These are phyloP conservation scores for Anoura caudifer DNA, from an alignment of 2,113 vertebrate genomes.

Conservation along the genomic window DNA sequence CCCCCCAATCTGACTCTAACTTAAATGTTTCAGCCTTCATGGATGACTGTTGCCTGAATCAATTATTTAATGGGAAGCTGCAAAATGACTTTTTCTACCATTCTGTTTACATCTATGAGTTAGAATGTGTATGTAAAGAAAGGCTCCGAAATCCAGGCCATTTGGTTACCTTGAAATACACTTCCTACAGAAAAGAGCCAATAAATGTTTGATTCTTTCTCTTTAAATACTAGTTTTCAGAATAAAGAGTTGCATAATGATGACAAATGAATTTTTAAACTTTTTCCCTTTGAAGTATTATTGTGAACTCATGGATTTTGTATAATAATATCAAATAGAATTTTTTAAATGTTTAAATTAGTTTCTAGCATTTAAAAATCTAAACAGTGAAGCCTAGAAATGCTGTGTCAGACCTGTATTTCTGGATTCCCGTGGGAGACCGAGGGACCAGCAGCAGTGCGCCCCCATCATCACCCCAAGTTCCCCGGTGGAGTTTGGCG, in stretches of 20 bases:
- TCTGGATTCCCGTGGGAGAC: neutral
- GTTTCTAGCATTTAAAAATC: neutral
- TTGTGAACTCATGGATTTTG: neutral
- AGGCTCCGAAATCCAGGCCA: neutral
- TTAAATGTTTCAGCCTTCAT: neutral
- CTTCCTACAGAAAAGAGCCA: neutral
- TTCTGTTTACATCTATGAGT: neutral
- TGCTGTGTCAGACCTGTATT: neutral
- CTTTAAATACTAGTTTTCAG: neutral
- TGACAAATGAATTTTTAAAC: neutral
- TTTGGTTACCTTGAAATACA: neutral
- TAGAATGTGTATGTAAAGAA: neutral
- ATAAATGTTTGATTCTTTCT: neutral
- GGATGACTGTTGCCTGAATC: neutral
- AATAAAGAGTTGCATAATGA: neutral
- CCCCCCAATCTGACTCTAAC: neutral
- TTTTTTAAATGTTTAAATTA: neutral
- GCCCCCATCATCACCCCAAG: neutral
- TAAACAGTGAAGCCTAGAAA: neutral
- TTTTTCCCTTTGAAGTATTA: neutral
- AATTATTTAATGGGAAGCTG: neutral
- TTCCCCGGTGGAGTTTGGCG: too few relatives aligned
- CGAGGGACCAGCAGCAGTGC: fast-evolving
- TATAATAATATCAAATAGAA: neutral
- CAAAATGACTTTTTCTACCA: neutral